phyloP scores from a whole-genome alignment of 92 coral and sea anemone species.

The Paragorgia papillata region DNA sequence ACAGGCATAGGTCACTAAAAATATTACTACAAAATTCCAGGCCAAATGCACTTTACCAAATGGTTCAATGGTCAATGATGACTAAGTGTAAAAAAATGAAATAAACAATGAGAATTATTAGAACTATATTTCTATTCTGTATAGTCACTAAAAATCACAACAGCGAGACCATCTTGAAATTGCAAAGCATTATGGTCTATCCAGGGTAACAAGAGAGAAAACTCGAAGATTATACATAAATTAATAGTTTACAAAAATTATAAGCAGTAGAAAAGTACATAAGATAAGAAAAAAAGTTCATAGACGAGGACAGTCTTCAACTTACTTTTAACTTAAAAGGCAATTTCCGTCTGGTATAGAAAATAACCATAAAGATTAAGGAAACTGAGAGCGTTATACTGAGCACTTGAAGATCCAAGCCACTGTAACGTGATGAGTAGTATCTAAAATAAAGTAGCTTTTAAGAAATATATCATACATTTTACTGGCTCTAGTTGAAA shows the following conservation, averaged over 20 bases:
- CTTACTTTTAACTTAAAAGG: conserved; percentile 94
- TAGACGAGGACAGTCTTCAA: too few relatives aligned
- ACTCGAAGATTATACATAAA: too few relatives aligned
- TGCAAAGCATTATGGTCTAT: too few relatives aligned
- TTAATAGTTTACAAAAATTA: too few relatives aligned
- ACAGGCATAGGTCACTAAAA: conserved; percentile 72
- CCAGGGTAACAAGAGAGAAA: too few relatives aligned
- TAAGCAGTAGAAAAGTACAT: too few relatives aligned
- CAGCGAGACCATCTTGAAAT: too few relatives aligned
- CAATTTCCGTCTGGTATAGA: conserved; percentile 87
- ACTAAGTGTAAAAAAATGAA: conserved; percentile 42
- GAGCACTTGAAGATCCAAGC: conserved; percentile 82
- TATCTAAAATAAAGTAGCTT: conserved; percentile 52
- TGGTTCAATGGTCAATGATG: conserved; percentile 76
- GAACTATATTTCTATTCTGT: too few relatives aligned
- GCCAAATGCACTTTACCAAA: conserved; percentile 80
- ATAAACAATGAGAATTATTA: too few relatives aligned
- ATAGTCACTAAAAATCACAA: too few relatives aligned
- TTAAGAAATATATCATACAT: not conserved
- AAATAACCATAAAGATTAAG: conserved; percentile 70
- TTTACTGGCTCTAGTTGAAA: not conserved
- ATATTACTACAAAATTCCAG: conserved; percentile 74
- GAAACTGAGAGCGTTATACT: conserved; percentile 68
- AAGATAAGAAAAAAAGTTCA: too few relatives aligned
- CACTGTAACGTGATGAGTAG: conserved; percentile 71